A percentile compares a stretch with the other conserved stretches of the same genome.
Evolutionary conservation across 2,888 invertebrate species (phyloP).

Genomic region (Mythimna vitellina): DNA sequence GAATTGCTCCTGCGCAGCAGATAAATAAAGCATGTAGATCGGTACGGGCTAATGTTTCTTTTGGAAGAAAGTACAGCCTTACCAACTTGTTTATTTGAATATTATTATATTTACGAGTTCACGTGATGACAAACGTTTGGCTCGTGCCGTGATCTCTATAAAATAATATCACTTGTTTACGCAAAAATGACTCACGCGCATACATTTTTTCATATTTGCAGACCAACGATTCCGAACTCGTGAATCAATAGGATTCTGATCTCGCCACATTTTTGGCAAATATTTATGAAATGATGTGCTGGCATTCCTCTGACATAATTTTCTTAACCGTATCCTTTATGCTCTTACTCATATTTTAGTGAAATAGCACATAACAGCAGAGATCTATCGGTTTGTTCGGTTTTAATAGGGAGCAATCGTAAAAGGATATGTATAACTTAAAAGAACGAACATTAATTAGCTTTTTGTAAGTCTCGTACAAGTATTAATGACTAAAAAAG

Average conservation of each 20-base stretch:
- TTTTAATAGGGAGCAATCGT: not conserved
- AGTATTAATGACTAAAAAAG: not conserved
- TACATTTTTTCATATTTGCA: conserved; percentile 43
- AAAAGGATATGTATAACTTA: not conserved
- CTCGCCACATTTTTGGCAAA: conserved; percentile 17
- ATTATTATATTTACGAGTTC: conserved; percentile 35
- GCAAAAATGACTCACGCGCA: conserved; percentile 45
- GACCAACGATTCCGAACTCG: conserved; percentile 51
- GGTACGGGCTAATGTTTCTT: not conserved
- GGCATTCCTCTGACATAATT: not conserved
- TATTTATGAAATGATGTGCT: conserved; percentile 18
- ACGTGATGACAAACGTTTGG: conserved; percentile 56
- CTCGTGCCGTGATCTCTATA: conserved; percentile 50
- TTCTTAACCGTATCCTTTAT: not conserved
- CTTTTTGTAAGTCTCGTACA: conserved; percentile 12
- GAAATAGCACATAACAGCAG: not conserved
- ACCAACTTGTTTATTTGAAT: conserved; percentile 22
- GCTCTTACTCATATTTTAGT: not conserved
- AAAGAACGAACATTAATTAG: conserved; percentile 2
- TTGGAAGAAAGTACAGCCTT: conserved; percentile 18
- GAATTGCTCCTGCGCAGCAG: conserved; percentile 7
- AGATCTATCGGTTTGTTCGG: not conserved
- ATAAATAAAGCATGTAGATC: not conserved
- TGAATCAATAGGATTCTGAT: conserved; percentile 52
- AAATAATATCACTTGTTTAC: conserved; percentile 35